Conservation (phyloP, 2,888 invertebrate genomes). For the Pseudoips prasinana region DNA sequence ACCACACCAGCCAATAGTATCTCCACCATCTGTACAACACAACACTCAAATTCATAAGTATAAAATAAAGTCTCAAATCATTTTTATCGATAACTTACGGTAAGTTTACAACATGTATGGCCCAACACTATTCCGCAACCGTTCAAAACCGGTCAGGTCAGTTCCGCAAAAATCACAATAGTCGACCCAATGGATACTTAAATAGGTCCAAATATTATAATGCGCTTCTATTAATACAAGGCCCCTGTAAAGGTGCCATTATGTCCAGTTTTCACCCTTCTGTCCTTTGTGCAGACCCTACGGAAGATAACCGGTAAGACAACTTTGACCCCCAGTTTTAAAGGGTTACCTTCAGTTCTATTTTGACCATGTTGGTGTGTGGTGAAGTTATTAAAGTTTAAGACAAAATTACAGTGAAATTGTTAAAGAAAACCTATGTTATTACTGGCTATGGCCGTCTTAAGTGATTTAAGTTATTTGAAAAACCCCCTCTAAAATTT, state of each 20-base stretch:
- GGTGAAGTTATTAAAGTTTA: conserved; percentile 16
- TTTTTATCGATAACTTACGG: conserved; percentile 27
- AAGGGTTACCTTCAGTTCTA: conserved; percentile 70
- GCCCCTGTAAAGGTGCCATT: conserved; percentile 54
- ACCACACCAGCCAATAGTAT: too few relatives aligned
- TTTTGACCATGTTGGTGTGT: conserved; percentile 57
- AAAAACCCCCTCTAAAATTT: too few relatives aligned
- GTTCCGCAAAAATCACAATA: conserved; percentile 73
- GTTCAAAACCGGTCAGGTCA: conserved; percentile 77
- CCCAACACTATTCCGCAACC: too few relatives aligned
- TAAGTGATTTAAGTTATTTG: too few relatives aligned
- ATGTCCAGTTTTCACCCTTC: conserved; percentile 75
- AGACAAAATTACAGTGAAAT: too few relatives aligned
- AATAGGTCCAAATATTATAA: conserved; percentile 81
- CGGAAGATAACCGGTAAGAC: conserved; percentile 80
- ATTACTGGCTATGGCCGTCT: too few relatives aligned
- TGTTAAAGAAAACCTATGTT: too few relatives aligned
- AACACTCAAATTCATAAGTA: too few relatives aligned
- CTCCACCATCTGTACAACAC: too few relatives aligned
- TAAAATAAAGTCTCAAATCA: too few relatives aligned
- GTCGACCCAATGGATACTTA: conserved; percentile 76
- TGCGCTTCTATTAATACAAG: conserved; percentile 64
- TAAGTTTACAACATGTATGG: conserved; percentile 1
- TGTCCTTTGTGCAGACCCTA: conserved; percentile 58
- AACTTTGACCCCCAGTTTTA: conserved; percentile 65